Conservation (phyloP, 2,113 vertebrate species). For the Pituophis catenifer region DNA sequence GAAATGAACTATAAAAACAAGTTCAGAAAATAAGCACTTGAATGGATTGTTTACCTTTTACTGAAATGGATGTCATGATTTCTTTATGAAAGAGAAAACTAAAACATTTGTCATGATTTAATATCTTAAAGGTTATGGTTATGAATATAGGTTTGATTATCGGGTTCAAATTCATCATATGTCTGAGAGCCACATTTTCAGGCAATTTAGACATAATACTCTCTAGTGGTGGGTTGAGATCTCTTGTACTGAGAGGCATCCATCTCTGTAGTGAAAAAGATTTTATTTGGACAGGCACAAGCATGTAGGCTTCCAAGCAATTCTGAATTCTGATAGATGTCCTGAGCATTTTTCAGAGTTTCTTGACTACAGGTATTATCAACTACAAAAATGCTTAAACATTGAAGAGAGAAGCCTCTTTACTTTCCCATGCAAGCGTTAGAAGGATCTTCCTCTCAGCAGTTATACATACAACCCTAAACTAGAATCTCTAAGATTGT, state of each 20-base stretch:
- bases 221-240: background rate
- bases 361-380: background rate
- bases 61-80: background rate
- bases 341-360: background rate
- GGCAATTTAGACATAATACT: background rate
- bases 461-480: background rate
- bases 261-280: background rate
- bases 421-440: background rate
- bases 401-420: background rate
- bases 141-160: background rate
- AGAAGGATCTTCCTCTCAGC: background rate
- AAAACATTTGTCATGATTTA: background rate
- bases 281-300: background rate
- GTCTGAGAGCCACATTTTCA: background rate
- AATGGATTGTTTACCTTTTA: slow-evolving; percentile 46
- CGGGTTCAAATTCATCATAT: background rate
- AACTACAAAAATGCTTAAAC: background rate
- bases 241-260: background rate
- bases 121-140: background rate
- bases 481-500: background rate
- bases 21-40: background rate
- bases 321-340: background rate
- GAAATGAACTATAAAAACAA: slow-evolving; percentile 23
- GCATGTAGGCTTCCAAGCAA: background rate
- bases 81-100: background rate